phyloP scores from a whole-genome alignment of 2,888 invertebrate genomes.

The Pristionchus arcanus region DNA sequence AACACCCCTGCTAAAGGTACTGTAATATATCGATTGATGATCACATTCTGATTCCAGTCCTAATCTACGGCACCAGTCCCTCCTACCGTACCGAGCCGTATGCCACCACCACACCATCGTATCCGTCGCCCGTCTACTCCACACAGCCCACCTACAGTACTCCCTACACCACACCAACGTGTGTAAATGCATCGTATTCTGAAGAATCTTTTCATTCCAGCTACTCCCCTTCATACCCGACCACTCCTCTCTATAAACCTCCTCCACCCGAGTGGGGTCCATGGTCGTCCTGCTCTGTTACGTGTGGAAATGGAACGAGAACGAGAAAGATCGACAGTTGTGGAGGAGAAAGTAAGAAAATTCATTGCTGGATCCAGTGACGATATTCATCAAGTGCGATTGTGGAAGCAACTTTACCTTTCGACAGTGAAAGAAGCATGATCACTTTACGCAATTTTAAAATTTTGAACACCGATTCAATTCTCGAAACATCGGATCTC shows the following conservation, averaged over 20 bases:
- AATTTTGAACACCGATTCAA: neutral
- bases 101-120: neutral
- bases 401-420: neutral
- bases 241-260: slow-evolving; percentile 47
- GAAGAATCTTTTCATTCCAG: neutral
- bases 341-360: slow-evolving; percentile 38
- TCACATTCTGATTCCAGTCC: neutral
- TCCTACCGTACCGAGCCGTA: slow-evolving; percentile 35
- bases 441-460: neutral
- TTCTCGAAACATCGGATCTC: neutral
- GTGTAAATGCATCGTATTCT: neutral
- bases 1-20: slow-evolving; percentile 38
- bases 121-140: neutral
- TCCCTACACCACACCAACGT: neutral
- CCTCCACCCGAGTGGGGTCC: slow-evolving; percentile 60
- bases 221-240: neutral
- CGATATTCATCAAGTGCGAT: too few relatives aligned
- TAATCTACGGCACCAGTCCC: slow-evolving; percentile 32
- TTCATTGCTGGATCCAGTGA: too few relatives aligned
- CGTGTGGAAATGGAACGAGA: slow-evolving; percentile 64
- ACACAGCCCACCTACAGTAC: neutral
- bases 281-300: slow-evolving; percentile 67
- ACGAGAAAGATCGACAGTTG: slow-evolving; percentile 63
- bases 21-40: too few relatives aligned
- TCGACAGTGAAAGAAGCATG: neutral